phyloP scores from a whole-genome alignment of 2,888 invertebrate species.

The Drosophila testacea region DNA sequence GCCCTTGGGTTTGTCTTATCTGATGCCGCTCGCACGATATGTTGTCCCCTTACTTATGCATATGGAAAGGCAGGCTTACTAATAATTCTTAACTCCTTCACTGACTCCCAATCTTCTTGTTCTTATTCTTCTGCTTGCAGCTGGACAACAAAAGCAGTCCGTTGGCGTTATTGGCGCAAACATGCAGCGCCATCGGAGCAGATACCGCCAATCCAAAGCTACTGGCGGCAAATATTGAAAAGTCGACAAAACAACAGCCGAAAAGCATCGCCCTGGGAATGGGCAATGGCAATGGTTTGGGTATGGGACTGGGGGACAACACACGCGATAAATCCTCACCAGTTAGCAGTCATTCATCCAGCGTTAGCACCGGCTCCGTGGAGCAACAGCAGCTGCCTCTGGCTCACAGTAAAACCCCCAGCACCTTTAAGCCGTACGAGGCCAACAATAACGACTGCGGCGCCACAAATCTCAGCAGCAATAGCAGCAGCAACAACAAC shows the following conservation, averaged over 20 bases:
- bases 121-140: conserved; percentile 88
- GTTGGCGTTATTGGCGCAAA: conserved; percentile 96
- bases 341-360: conserved; percentile 83
- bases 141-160: conserved; percentile 99
- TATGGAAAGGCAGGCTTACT: conserved; percentile 21
- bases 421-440: conserved; percentile 92
- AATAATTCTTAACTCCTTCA: conserved; percentile 80
- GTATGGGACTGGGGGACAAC: conserved; percentile 70
- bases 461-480: conserved; percentile 67
- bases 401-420: conserved; percentile 75
- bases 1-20: conserved; percentile 39
- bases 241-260: conserved; percentile 86
- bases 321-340: conserved; percentile 88
- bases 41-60: conserved; percentile 15
- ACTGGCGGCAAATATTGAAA: conserved; percentile 90
- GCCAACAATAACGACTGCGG: conserved; percentile 87
- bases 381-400: conserved; percentile 83
- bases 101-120: conserved; percentile 74
- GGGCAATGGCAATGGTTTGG: conserved; percentile 30
- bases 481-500: conserved; percentile 26
- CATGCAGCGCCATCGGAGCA: conserved; percentile 98
- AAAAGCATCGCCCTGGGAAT: conserved; percentile 84
- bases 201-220: conserved; percentile 93
- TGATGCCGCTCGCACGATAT: conserved; percentile 66
- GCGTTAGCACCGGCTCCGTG: conserved; percentile 85